Evolutionary conservation across 2,113 vertebrate species (phyloP).

Genomic region (Argyrosomus japonicus): DNA sequence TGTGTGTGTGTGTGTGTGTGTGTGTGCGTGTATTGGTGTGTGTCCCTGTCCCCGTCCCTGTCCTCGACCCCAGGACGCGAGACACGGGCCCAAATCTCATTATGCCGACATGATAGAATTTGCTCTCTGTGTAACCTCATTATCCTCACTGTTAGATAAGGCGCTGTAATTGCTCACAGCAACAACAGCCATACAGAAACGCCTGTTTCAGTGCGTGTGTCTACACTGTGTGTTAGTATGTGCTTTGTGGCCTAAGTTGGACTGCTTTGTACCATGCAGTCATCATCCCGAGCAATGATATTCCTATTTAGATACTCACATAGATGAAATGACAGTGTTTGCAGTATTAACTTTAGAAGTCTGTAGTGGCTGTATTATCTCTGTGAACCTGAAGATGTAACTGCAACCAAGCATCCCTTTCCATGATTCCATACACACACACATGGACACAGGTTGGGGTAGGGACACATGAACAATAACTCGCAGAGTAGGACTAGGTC

Average conservation of each 20-base stretch:
- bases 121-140: constrained; percentile 86
- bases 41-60: constrained; percentile 64
- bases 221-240: constrained; percentile 23
- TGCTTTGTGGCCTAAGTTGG: constrained; percentile 29
- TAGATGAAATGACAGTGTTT: neutral
- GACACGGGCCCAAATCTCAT: constrained; percentile 81
- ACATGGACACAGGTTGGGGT: too few relatives aligned
- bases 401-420: neutral
- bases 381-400: neutral
- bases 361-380: neutral
- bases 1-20: constrained; percentile 40
- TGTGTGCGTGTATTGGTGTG: constrained; percentile 45
- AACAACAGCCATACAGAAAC: constrained; percentile 66
- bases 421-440: neutral
- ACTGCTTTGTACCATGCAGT: constrained; percentile 6
- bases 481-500: neutral
- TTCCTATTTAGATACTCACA: neutral
- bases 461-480: neutral
- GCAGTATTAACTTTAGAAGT: neutral
- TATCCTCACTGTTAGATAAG: constrained; percentile 85
- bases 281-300: constrained; percentile 15
- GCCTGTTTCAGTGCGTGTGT: constrained; percentile 53
- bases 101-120: constrained; percentile 84
- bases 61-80: constrained; percentile 71
- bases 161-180: constrained; percentile 82